Conservation (phyloP, 2,888 invertebrate genomes). For the Acrobasis repandana region DNA sequence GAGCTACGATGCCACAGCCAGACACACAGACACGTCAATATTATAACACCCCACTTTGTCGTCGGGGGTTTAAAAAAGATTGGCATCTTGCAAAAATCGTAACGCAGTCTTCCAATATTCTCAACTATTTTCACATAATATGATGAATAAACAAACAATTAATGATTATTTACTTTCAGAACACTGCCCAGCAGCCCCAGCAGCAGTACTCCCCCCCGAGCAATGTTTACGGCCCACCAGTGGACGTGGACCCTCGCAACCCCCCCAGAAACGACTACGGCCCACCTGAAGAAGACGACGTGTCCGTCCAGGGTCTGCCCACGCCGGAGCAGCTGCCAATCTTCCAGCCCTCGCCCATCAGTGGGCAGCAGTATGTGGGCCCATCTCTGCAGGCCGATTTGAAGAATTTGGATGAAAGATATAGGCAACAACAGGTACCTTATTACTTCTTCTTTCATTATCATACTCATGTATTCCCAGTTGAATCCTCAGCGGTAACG, state of each 20-base stretch:
- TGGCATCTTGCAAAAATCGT: no score
- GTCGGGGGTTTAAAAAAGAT: no score
- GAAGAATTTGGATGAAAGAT: conserved; percentile 55
- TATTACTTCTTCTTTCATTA: neutral
- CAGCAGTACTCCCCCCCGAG: conserved; percentile 56
- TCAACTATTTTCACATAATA: no score
- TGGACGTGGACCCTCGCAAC: conserved; percentile 58
- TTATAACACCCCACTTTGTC: no score
- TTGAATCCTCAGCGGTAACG: no score
- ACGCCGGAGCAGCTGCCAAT: conserved; percentile 62
- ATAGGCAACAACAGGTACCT: conserved; percentile 59
- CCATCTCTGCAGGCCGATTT: conserved; percentile 61
- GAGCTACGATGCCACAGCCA: no score
- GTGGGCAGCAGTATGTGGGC: conserved; percentile 67
- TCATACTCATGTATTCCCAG: no score
- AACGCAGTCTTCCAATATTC: no score
- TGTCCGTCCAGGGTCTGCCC: conserved; percentile 72
- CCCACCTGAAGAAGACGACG: conserved; percentile 57
- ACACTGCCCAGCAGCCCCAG: conserved; percentile 40
- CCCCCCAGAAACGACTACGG: conserved; percentile 48
- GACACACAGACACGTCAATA: no score
- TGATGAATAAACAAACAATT: neutral
- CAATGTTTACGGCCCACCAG: conserved; percentile 46
- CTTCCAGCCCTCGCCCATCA: conserved; percentile 67
- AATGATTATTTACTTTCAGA: conserved; percentile 29